Percentiles rank a stretch among this genome's conserved stretches.
Evolutionary conservation across 2,797 vertebrate genomes (phyloP).

Genomic region (Pseudochaenichthys georgianus): DNA sequence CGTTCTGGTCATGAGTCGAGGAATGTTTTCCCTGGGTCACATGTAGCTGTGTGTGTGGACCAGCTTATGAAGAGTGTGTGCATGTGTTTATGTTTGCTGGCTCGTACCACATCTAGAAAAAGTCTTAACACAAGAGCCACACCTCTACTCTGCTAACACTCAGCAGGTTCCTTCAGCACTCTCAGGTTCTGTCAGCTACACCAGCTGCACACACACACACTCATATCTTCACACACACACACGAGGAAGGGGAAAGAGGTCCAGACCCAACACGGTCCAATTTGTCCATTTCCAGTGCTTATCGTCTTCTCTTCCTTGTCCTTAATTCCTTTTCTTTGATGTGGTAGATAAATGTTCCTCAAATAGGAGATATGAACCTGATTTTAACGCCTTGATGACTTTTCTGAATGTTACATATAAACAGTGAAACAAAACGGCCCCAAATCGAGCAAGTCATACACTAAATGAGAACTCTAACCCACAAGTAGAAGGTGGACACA

Average conservation of each 20-base stretch:
- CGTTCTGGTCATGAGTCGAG: slow-evolving; percentile 69
- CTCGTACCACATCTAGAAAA: neutral
- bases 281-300: neutral
- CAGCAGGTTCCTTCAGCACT: slow-evolving; percentile 64
- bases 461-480: neutral
- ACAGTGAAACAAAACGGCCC: neutral
- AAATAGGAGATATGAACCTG: neutral
- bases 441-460: neutral
- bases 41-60: slow-evolving; percentile 54
- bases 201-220: slow-evolving; percentile 1
- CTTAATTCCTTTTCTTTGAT: neutral
- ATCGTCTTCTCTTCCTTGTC: neutral
- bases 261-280: neutral
- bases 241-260: neutral
- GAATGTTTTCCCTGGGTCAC: slow-evolving; percentile 75
- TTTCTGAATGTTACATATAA: neutral
- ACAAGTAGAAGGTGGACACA: neutral
- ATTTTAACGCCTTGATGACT: neutral
- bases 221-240: neutral
- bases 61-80: slow-evolving; percentile 42
- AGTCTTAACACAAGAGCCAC: neutral
- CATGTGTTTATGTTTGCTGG: slow-evolving; percentile 26
- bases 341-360: neutral
- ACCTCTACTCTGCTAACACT: neutral
- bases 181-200: slow-evolving; percentile 1